These are phyloP conservation scores for Masticophis lateralis DNA, from an alignment of 2,797 vertebrate genomes.

Conservation along the genomic window DNA sequence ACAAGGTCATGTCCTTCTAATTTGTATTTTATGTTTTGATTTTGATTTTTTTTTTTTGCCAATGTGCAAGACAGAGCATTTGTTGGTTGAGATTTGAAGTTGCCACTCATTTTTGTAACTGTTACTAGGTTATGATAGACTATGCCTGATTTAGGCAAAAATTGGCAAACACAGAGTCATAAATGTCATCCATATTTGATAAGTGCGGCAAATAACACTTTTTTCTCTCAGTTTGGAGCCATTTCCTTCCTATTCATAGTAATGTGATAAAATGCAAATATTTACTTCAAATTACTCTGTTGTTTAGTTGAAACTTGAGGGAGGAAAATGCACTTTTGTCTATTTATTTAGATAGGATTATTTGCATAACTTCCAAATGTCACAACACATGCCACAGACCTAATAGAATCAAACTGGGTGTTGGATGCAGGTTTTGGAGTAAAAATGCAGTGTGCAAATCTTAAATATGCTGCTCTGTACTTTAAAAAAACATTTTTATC, in stretches of 20 bases:
- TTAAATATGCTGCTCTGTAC: background rate
- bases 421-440: background rate
- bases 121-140: background rate
- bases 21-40: no score
- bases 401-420: background rate
- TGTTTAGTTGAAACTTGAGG: background rate
- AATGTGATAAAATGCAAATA: background rate
- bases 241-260: background rate
- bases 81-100: no score
- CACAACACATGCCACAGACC: background rate
- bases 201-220: background rate
- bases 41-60: no score
- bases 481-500: background rate
- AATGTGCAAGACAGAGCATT: no score
- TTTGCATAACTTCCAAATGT: background rate
- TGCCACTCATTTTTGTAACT: background rate
- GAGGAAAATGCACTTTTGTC: background rate
- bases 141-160: background rate
- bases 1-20: no score
- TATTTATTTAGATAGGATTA: background rate
- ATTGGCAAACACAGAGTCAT: background rate
- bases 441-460: background rate
- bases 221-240: background rate
- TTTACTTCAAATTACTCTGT: background rate
- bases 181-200: background rate